Evolutionary conservation across 2,888 invertebrate species (phyloP), one percentile per base, ranked within the genome.

Genomic region (Theretra japonica): DNA sequence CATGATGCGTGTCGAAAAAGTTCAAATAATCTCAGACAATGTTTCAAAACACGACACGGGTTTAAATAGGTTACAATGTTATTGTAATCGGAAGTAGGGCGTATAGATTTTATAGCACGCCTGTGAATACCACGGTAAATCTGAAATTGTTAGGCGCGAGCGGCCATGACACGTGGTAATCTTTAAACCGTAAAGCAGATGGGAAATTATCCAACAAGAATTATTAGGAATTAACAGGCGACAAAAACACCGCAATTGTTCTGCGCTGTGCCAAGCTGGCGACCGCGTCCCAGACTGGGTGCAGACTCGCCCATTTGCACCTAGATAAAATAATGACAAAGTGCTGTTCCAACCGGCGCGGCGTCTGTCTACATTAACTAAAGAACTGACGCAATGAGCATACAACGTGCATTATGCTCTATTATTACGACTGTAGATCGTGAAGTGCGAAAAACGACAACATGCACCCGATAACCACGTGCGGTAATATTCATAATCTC

Each of bases 261-360:
- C 50, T 73, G 74, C 75, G 74, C 69, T 78, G 82, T 86, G 85
- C 83, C 84, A 86, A 86, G 82, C 80, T 70, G 73, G 74, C 72
- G 73, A 73, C 70, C 72, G 72, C 74, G 77, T 74, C 70, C 79
- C 81, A 87, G 88, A 87, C 88, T 80, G 74, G 75, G 77, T 78
- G 81, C 79, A 88, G 86, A 87, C 87, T 77, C 78, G 75, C 77
- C 78, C 76, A 79, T 79, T 76, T 72, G 69, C 73, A 74, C 73
- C 73, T 73, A 73, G 74, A 78, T 76, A 78, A 80, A 77, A 84
- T 79, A 70, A 75, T 79, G 72, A 77, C 76, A 74, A 75, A 78
- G 70, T 73, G 68, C 69, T 73, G 70, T 69, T 72, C 72, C 74
- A 76, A 79, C 71, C 70, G 72, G 73, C 73, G 79, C 70, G 72